Evolutionary conservation across 2,888 invertebrate genomes (phyloP).

Genomic region (Leucoma salicis): DNA sequence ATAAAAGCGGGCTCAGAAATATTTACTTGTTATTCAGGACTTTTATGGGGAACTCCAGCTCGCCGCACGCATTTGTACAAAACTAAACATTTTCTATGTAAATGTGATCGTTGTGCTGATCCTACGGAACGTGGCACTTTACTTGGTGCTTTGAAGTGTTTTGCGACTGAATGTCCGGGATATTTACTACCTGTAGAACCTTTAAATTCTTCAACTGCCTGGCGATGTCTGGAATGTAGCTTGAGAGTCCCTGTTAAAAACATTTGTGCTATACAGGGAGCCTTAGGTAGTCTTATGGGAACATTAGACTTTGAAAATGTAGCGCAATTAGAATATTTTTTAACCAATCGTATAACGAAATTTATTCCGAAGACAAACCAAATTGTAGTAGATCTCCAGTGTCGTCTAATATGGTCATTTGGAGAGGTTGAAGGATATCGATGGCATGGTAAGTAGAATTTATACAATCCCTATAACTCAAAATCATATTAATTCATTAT

Average conservation of each 20-base stretch:
- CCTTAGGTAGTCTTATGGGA: conserved; percentile 80
- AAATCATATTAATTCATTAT: no score
- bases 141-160: conserved; percentile 82
- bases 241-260: conserved; percentile 72
- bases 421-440: conserved; percentile 79
- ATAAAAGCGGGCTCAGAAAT: conserved; percentile 84
- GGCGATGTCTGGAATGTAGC: conserved; percentile 83
- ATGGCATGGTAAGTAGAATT: conserved; percentile 81
- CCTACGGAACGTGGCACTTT: conserved; percentile 84
- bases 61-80: conserved; percentile 83
- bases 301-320: conserved; percentile 75
- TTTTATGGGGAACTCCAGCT: conserved; percentile 86
- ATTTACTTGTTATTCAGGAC: conserved; percentile 84
- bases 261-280: conserved; percentile 72
- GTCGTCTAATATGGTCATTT: conserved; percentile 83
- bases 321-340: conserved; percentile 79
- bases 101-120: conserved; percentile 85
- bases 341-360: conserved; percentile 74
- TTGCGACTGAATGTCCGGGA: conserved; percentile 75
- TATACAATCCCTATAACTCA: no score
- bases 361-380: conserved; percentile 83
- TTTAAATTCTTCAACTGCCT: conserved; percentile 71
- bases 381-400: conserved; percentile 84
- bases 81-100: conserved; percentile 87
- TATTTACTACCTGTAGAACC: conserved; percentile 82